Conservation (phyloP, 2,797 vertebrate species). For the Poecilia wingei region DNA sequence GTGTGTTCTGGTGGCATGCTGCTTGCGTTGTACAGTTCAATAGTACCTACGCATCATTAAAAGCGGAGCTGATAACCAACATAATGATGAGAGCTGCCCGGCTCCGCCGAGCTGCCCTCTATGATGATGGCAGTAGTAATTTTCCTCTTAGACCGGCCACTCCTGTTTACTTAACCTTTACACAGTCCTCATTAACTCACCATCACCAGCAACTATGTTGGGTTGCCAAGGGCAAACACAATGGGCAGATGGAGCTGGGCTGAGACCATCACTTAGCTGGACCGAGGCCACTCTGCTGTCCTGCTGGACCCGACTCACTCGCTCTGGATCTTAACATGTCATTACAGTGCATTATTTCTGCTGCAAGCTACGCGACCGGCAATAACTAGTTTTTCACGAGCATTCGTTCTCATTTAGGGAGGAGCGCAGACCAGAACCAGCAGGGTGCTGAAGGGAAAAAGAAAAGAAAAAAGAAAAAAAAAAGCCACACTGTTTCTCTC, state of each 20-base stretch:
- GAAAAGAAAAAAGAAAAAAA: constrained; percentile 36
- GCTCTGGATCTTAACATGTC: constrained; percentile 67
- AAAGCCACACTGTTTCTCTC: constrained; percentile 38
- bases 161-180: constrained; percentile 87
- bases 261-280: constrained; percentile 75
- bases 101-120: constrained; percentile 56
- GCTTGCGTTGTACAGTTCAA: constrained; percentile 59
- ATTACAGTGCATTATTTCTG: constrained; percentile 62
- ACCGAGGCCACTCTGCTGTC: constrained; percentile 68
- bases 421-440: constrained; percentile 48
- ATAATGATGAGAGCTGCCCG: constrained; percentile 71
- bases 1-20: constrained; percentile 38
- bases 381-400: constrained; percentile 50
- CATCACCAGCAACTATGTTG: constrained; percentile 70
- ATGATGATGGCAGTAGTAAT: constrained; percentile 74
- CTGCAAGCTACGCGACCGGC: constrained; percentile 48
- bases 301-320: constrained; percentile 58
- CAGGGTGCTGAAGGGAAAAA: constrained; percentile 31
- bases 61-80: constrained; percentile 77
- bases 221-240: constrained; percentile 82
- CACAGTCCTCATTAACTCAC: constrained; percentile 82
- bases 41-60: constrained; percentile 75
- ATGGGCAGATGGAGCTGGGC: constrained; percentile 79
- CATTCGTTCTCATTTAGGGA: constrained; percentile 49
- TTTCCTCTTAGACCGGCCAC: constrained; percentile 78